Evolutionary conservation across 2,888 invertebrate species (phyloP).

Genomic region (Andrena chrysosceles): DNA sequence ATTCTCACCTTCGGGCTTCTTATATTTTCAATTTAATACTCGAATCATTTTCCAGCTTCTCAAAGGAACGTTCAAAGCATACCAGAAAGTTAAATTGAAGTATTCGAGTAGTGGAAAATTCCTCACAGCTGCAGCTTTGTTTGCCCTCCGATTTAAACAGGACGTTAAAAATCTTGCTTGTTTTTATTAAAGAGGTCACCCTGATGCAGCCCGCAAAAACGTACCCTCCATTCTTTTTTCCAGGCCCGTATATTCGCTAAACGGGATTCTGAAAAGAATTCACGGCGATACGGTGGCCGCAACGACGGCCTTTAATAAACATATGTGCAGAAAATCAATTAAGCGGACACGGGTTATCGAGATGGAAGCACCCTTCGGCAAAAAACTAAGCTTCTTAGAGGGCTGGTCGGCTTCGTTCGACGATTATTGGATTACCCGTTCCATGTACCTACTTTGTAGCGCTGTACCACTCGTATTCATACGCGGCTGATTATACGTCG

Average conservation of each 20-base stretch:
- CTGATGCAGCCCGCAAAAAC: not conserved
- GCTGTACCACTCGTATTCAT: slow-evolving; percentile 35
- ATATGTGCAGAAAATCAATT: slow-evolving; percentile 33
- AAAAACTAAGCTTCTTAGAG: slow-evolving; percentile 76
- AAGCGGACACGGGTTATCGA: slow-evolving; percentile 65
- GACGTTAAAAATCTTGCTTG: too few relatives aligned
- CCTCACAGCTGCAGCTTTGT: too few relatives aligned
- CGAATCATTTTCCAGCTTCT: too few relatives aligned
- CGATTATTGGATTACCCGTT: slow-evolving; percentile 78
- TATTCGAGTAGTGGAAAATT: too few relatives aligned
- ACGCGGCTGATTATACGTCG: slow-evolving; percentile 33
- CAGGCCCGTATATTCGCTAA: not conserved
- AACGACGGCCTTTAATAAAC: slow-evolving; percentile 37
- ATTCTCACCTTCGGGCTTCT: not conserved
- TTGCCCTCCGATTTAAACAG: too few relatives aligned
- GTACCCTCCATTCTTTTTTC: slow-evolving; percentile 4
- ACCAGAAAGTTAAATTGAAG: too few relatives aligned
- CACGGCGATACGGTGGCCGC: not conserved
- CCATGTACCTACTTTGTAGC: slow-evolving; percentile 43
- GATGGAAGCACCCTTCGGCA: slow-evolving; percentile 68
- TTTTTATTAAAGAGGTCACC: too few relatives aligned
- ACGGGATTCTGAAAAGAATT: not conserved
- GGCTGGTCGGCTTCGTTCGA: slow-evolving; percentile 73
- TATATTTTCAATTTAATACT: not conserved
- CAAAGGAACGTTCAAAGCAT: too few relatives aligned